Evolutionary conservation across 2,797 vertebrate genomes (phyloP), one percentile per base, ranked within the genome.

Genomic region (Lateolabrax maculatus): DNA sequence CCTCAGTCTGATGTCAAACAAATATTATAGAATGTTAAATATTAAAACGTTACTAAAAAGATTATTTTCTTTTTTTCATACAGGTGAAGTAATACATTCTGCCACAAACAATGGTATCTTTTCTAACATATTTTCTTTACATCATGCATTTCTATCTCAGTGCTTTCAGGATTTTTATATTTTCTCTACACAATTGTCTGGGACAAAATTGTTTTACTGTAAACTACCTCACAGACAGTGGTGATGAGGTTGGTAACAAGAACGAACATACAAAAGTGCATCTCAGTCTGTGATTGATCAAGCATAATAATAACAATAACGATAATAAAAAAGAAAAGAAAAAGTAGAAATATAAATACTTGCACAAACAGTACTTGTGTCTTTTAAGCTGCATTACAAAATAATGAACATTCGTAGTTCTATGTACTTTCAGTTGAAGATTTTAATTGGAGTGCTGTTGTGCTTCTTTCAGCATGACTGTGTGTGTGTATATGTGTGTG

Each of bases 361-460:
- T 75, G 77, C 79, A 87, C 85, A 81, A 75, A 86, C 64, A 41
- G 68, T 84, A 66, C 29, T 76, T 84, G 82, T 84, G 71, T 91
- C 60, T 81, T 79, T 81, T 60, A 55, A 75, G 75, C 66, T 78
- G 56, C 68, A 43, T 86, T 91, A 90, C 69, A 92, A 92, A 90
- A 80, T 86, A 88, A 90, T 71, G 39, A 85, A 92, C 92, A 93
- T 92, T 93, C 87, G 18, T 85, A 68, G 75, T 86, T 86, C 43
- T 85, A 87, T 44, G 44, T 85, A 84, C 82, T 84, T 92, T 88
- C 60, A 81, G 71, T 82, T 88, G 65, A 84, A 78, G 67, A 31
- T 84, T 65, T 61, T 73, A 85, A 71, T 70, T 74, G 66, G 85
- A 79, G 79, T 83, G 89, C 76, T 77, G 37, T 92, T 93, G 93